phyloP scores from a whole-genome alignment of 23 tunicate species.

The Trididemnum miniatum region DNA sequence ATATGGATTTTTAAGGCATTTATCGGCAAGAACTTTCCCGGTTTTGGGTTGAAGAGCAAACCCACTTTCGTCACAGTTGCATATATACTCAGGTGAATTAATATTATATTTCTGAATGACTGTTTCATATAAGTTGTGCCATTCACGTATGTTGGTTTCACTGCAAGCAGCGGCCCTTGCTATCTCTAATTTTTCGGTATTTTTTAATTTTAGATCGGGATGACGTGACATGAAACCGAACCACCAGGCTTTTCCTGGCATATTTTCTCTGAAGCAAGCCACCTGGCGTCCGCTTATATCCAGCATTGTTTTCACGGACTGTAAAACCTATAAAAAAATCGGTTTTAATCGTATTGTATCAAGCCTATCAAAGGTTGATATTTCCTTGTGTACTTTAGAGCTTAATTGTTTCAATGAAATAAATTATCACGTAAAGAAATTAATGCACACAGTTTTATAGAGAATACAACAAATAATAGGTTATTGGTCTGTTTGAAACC shows the following conservation, averaged over 20 bases:
- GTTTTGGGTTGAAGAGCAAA: constrained; percentile 14
- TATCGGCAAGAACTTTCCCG: neutral
- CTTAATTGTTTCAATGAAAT: too few relatives aligned
- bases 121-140: neutral
- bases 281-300: neutral
- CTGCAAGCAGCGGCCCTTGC: constrained; percentile 1
- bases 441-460: too few relatives aligned
- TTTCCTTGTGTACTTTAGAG: too few relatives aligned
- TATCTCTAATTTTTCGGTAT: neutral
- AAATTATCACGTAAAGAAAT: too few relatives aligned
- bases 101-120: neutral
- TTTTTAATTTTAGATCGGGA: neutral
- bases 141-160: neutral
- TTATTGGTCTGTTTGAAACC: neutral
- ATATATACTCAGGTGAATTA: neutral
- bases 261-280: neutral
- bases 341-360: neutral
- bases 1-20: neutral
- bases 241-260: constrained; percentile 33
- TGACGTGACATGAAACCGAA: neutral
- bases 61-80: constrained; percentile 20
- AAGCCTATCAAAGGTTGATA: too few relatives aligned
- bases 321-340: neutral
- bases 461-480: too few relatives aligned
- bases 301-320: neutral